phyloP scores from a whole-genome alignment of 1,140 invertebrate genomes.

The Scaptomyza graminum region DNA sequence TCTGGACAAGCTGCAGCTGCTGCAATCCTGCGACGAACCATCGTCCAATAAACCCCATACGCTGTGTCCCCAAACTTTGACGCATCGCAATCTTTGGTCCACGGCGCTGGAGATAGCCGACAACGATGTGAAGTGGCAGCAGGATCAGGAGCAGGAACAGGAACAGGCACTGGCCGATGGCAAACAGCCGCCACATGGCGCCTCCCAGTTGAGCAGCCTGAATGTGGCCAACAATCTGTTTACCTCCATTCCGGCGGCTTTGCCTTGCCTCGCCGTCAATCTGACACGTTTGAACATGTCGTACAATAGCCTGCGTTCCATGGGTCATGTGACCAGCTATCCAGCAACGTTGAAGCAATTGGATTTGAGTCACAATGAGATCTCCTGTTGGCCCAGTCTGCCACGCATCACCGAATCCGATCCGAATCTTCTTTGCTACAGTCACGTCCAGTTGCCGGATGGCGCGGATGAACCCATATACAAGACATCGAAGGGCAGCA shows the following conservation, averaged over 20 bases:
- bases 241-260: constrained; percentile 91
- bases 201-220: constrained; percentile 88
- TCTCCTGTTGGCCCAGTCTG: constrained; percentile 93
- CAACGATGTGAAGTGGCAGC: constrained; percentile 85
- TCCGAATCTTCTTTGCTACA: constrained; percentile 87
- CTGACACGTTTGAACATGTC: constrained; percentile 95
- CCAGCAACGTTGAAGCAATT: constrained; percentile 94
- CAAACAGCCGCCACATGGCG: constrained; percentile 78
- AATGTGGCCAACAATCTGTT: constrained; percentile 97
- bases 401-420: constrained; percentile 88
- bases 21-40: constrained; percentile 65
- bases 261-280: constrained; percentile 94
- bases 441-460: constrained; percentile 63
- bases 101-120: constrained; percentile 89
- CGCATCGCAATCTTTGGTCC: constrained; percentile 90
- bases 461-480: constrained; percentile 85
- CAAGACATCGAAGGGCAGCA: constrained; percentile 52
- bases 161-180: constrained; percentile 42
- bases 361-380: constrained; percentile 96
- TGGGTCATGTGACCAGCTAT: constrained; percentile 95
- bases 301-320: constrained; percentile 92
- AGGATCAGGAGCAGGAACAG: constrained; percentile 57
- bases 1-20: constrained; percentile 70
- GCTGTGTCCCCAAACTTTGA: constrained; percentile 84
- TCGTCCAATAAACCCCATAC: constrained; percentile 58